phyloP scores from a whole-genome alignment of 2,888 invertebrate genomes.

The Mesoligia furuncula region DNA sequence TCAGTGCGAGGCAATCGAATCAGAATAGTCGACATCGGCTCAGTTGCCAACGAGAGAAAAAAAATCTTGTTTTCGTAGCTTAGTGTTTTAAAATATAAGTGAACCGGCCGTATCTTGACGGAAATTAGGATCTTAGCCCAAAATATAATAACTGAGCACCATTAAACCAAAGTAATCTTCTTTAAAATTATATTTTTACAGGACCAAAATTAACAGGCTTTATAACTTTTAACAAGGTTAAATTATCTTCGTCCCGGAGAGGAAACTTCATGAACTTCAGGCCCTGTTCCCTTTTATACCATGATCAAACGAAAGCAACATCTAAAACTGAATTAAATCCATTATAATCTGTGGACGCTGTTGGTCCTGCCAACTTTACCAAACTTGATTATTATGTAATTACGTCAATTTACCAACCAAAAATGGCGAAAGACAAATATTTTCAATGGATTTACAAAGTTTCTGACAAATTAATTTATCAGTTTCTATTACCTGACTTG shows the following conservation, averaged over 20 bases:
- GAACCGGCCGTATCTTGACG: background rate
- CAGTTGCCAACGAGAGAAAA: background rate
- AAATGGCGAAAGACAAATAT: conserved; percentile 58
- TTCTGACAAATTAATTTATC: conserved; percentile 73
- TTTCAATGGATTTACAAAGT: conserved; percentile 60
- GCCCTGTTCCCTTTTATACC: conserved; percentile 4
- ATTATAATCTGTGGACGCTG: conserved; percentile 52
- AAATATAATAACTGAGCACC: conserved; percentile 10
- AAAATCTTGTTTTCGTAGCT: background rate
- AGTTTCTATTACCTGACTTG: conserved; percentile 70
- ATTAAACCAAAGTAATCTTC: conserved; percentile 28
- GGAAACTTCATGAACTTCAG: conserved; percentile 11
- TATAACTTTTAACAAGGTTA: conserved; percentile 45
- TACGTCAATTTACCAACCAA: conserved; percentile 41
- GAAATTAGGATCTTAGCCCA: background rate
- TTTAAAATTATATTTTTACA: conserved; percentile 14
- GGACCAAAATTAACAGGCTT: conserved; percentile 33
- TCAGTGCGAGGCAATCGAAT: background rate
- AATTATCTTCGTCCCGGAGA: conserved; percentile 19
- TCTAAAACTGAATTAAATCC: conserved; percentile 36
- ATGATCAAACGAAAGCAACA: conserved; percentile 32
- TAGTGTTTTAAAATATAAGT: background rate
- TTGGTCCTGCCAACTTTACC: conserved; percentile 38
- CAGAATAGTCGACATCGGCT: background rate
- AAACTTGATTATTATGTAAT: conserved; percentile 45